A percentile compares a stretch with the other conserved stretches of the same genome.
Conservation (phyloP, 2,797 vertebrate species). For the Prunella strophiata region DNA sequence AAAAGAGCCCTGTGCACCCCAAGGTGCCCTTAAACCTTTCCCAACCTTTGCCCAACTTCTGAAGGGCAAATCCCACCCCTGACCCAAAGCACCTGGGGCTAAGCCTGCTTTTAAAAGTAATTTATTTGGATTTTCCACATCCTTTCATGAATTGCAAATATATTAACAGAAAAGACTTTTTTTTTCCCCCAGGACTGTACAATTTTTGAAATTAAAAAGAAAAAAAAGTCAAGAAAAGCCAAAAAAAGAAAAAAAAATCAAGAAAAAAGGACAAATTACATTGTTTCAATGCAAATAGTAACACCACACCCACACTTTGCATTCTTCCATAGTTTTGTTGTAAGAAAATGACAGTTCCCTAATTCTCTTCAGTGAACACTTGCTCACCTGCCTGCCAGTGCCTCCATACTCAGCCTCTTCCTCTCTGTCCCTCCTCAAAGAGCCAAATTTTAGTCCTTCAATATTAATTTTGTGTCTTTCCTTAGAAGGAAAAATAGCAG, state of each 20-base stretch:
- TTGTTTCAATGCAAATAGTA: conserved; percentile 77
- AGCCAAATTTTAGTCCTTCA: conserved; percentile 40
- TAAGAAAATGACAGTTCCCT: conserved; percentile 44
- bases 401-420: background rate
- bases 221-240: conserved; percentile 54
- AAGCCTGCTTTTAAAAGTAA: conserved; percentile 80
- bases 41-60: background rate
- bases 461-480: background rate
- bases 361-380: conserved; percentile 11
- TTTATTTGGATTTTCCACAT: conserved; percentile 86
- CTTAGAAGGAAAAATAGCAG: conserved; percentile 54
- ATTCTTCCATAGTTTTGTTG: conserved; percentile 32
- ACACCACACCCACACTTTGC: conserved; percentile 69
- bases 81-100: conserved; percentile 36
- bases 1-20: rapidly evolving
- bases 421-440: conserved; percentile 3
- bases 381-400: conserved; percentile 41
- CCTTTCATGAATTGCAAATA: conserved; percentile 84
- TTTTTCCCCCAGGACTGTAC: conserved; percentile 75
- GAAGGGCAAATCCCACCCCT: background rate
- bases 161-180: conserved; percentile 81
- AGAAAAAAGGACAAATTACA: conserved; percentile 64
- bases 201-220: conserved; percentile 70
- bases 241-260: background rate
- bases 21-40: background rate